phyloP scores from a whole-genome alignment of 2,113 vertebrate species.

The Pavo muticus region DNA sequence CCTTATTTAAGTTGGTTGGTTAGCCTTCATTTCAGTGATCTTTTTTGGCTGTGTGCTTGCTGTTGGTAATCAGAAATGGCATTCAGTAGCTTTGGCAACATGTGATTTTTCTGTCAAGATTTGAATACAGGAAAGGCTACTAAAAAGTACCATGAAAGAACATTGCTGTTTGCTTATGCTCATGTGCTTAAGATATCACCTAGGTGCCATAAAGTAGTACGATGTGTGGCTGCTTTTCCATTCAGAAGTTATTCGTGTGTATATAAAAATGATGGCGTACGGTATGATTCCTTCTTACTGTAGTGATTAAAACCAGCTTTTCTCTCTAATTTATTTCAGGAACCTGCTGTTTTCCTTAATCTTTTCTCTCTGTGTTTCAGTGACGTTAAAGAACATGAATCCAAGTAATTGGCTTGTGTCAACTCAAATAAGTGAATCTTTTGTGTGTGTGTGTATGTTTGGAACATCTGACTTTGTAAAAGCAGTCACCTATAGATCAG shows the following conservation, averaged over 20 bases:
- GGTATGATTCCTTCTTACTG: not conserved
- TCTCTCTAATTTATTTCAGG: not conserved
- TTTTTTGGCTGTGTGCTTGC: not conserved
- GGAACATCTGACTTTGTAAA: not conserved
- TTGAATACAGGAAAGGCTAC: not conserved
- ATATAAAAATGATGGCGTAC: not conserved
- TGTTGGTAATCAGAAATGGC: not conserved
- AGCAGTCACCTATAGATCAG: not conserved
- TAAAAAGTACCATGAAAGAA: not conserved
- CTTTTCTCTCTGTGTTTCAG: not conserved
- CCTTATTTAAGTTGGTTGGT: not conserved
- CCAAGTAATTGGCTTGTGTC: not conserved
- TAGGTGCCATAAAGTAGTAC: not conserved
- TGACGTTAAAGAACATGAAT: not conserved
- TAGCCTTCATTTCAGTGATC: not conserved
- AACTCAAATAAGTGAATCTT: rapidly evolving
- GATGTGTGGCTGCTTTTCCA: not conserved
- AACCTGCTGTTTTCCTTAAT: not conserved
- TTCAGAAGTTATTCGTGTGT: not conserved
- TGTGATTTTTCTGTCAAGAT: not conserved
- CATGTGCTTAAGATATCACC: not conserved
- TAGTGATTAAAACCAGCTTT: not conserved
- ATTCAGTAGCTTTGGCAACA: not conserved
- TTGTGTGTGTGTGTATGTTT: not conserved
- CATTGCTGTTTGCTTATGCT: not conserved